Evolutionary conservation across 2,113 vertebrate species (phyloP).

Genomic region (Nanorana parkeri): DNA sequence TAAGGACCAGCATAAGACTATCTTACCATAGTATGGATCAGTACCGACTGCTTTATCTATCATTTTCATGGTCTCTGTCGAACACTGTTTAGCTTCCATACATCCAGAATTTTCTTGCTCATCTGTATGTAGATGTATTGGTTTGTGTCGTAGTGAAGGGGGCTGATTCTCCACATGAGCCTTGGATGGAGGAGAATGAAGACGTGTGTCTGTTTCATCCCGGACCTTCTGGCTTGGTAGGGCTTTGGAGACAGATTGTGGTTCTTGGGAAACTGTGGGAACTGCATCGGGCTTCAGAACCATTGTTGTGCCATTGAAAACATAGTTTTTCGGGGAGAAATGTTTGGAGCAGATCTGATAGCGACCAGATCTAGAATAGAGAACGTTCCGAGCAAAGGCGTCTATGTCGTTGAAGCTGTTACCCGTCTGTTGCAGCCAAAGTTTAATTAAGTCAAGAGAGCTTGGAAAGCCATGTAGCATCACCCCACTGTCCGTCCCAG

Average conservation of each 20-base stretch:
- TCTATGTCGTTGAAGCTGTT: slow-evolving; percentile 7
- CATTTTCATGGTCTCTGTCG: neutral
- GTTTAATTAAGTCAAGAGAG: slow-evolving; percentile 1
- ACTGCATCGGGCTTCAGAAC: slow-evolving; percentile 30
- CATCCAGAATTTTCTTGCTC: neutral
- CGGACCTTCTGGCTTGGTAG: neutral
- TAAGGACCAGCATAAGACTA: no score
- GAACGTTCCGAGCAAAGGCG: neutral
- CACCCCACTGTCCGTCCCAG: neutral
- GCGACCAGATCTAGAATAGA: neutral
- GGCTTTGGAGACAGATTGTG: neutral
- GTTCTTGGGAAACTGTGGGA: slow-evolving; percentile 4
- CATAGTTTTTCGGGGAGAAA: slow-evolving; percentile 36
- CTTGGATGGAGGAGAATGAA: neutral
- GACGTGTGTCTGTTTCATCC: neutral
- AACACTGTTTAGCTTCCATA: neutral
- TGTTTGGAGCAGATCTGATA: slow-evolving; percentile 44
- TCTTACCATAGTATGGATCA: slow-evolving; percentile 29
- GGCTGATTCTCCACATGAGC: neutral
- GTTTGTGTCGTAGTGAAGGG: neutral
- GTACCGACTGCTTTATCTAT: slow-evolving; percentile 35
- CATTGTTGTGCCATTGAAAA: slow-evolving; percentile 18
- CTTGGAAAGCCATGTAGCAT: slow-evolving; percentile 13
- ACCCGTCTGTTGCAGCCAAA: slow-evolving; percentile 30
- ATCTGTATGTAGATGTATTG: no score